Percentiles rank a stretch among this genome's conserved stretches.
Conservation (phyloP, 2,888 invertebrate species). For the Psylliodes chrysocephalus region DNA sequence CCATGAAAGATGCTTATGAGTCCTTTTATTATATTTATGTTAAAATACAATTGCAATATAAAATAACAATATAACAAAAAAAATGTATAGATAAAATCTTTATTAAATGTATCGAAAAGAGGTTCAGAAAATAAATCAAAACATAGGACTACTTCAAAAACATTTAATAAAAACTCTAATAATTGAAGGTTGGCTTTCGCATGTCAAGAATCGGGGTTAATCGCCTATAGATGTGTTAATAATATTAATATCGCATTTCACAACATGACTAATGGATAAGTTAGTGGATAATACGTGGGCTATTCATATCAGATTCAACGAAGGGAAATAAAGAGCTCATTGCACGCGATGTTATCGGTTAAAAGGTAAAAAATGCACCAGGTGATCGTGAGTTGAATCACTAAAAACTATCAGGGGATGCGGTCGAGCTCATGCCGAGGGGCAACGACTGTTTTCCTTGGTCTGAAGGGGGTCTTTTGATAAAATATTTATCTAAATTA, state of each 20-base stretch:
- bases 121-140: no score
- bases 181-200: neutral
- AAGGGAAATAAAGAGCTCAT: conserved; percentile 33
- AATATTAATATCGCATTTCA: conserved; percentile 46
- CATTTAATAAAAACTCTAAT: no score
- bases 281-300: conserved; percentile 40
- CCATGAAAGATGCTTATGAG: no score
- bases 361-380: conserved; percentile 30
- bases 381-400: conserved; percentile 13
- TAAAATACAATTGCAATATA: no score
- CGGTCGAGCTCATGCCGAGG: neutral
- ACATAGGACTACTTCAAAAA: no score
- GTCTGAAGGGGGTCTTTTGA: neutral
- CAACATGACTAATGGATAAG: conserved; percentile 44
- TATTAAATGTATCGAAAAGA: no score
- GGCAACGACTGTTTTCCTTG: neutral
- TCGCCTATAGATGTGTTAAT: conserved; percentile 44
- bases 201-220: conserved; percentile 26
- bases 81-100: no score
- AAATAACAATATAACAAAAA: no score
- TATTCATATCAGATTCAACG: conserved; percentile 38
- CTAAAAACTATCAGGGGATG: conserved; percentile 10
- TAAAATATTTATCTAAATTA: neutral
- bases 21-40: no score
- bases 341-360: conserved; percentile 38